These are phyloP conservation scores for Oedothorax gibbosus DNA, from an alignment of 1,140 invertebrate genomes.

Conservation along the genomic window DNA sequence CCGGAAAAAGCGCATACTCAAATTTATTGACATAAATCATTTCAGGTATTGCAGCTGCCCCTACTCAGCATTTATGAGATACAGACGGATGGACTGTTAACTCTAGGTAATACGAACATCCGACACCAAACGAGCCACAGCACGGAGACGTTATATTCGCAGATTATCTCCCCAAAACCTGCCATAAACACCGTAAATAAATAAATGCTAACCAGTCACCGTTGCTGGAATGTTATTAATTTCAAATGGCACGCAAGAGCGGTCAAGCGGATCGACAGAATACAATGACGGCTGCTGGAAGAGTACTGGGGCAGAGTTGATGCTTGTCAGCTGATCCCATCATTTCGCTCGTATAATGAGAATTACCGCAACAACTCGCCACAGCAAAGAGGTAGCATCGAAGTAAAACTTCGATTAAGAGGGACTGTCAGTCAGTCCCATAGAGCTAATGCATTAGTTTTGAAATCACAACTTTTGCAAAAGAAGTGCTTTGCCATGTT, in stretches of 20 bases:
- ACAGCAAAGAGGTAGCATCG: neutral
- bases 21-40: no score
- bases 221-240: conserved; percentile 43
- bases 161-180: neutral
- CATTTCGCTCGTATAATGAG: conserved; percentile 22
- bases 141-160: no score
- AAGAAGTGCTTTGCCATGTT: no score
- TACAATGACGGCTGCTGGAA: conserved; percentile 30
- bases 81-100: no score
- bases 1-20: no score
- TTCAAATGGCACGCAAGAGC: conserved; percentile 35
- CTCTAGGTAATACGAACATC: no score
- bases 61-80: no score
- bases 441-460: no score
- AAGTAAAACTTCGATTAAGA: neutral
- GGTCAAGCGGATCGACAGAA: conserved; percentile 27
- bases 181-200: conserved; percentile 26
- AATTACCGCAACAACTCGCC: conserved; percentile 16
- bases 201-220: conserved; percentile 36
- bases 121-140: no score
- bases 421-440: no score
- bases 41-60: no score
- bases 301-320: conserved; percentile 22
- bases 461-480: no score
- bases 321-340: conserved; percentile 38